Percentiles rank a stretch among this genome's conserved stretches.
These are phyloP conservation scores for Anguilla anguilla DNA, from an alignment of 2,797 vertebrate species.

Conservation along the genomic window DNA sequence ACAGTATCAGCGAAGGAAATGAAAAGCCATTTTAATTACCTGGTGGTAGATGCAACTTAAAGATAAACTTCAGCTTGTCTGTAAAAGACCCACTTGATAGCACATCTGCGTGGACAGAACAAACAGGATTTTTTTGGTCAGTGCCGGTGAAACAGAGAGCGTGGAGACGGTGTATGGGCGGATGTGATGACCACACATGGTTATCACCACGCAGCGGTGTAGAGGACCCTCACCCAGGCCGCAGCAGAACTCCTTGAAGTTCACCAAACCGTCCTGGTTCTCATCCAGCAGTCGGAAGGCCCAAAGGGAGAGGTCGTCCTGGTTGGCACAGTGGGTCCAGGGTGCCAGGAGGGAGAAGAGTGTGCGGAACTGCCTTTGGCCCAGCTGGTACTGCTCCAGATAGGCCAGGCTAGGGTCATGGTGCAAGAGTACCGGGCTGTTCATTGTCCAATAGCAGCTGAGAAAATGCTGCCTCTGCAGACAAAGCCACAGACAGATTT, in stretches of 20 bases:
- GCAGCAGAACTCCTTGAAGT: slow-evolving; percentile 92
- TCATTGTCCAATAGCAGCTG: slow-evolving; percentile 88
- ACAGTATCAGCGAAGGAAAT: not conserved
- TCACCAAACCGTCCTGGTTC: slow-evolving; percentile 85
- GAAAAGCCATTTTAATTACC: slow-evolving; percentile 70
- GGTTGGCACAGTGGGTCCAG: slow-evolving; percentile 82
- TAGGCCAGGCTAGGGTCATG: slow-evolving; percentile 94
- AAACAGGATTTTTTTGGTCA: not conserved
- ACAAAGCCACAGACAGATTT: not conserved
- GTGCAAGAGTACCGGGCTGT: slow-evolving; percentile 80
- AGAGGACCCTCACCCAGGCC: slow-evolving; percentile 75
- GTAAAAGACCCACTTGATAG: slow-evolving; percentile 92
- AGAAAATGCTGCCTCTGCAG: slow-evolving; percentile 93
- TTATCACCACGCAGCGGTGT: not conserved
- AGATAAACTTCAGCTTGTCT: slow-evolving; percentile 93
- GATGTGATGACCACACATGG: slow-evolving; percentile 16
- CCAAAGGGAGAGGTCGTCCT: slow-evolving; percentile 84
- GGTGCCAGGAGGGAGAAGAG: slow-evolving; percentile 89
- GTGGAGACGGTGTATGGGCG: not conserved
- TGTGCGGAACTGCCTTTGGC: slow-evolving; percentile 86
- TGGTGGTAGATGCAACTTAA: slow-evolving; percentile 94
- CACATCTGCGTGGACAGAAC: slow-evolving; percentile 75
- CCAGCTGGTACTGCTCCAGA: slow-evolving; percentile 93
- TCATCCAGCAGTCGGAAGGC: slow-evolving; percentile 88
- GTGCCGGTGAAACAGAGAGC: not conserved